These are phyloP conservation scores for Sesamia nonagrioides DNA, from an alignment of 1,140 invertebrate species.

Conservation along the genomic window DNA sequence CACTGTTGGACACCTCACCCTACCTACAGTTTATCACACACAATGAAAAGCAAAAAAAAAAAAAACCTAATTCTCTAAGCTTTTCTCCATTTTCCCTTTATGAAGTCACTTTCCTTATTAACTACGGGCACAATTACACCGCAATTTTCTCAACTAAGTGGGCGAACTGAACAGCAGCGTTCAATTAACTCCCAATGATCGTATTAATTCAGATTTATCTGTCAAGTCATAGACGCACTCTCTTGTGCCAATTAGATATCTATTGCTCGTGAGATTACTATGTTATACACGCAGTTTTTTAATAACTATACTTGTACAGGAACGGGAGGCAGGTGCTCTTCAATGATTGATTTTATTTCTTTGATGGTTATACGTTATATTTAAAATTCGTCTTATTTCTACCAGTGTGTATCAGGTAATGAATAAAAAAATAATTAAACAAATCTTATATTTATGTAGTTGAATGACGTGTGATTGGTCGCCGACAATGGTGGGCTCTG, in stretches of 20 bases:
- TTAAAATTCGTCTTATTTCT: no score
- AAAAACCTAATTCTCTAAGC: neutral
- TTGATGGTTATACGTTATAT: no score
- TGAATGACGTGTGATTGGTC: no score
- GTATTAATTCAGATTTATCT: constrained; percentile 57
- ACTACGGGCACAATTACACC: constrained; percentile 17
- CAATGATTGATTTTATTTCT: no score
- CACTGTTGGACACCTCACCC: no score
- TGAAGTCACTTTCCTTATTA: constrained; percentile 16
- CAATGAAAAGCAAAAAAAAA: neutral
- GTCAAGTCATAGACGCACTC: constrained; percentile 48
- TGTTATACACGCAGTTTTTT: neutral
- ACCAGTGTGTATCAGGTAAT: no score
- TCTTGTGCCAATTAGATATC: constrained; percentile 58
- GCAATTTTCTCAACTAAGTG: constrained; percentile 31
- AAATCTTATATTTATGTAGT: no score
- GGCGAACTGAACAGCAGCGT: constrained; percentile 38
- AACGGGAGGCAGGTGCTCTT: no score
- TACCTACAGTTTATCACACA: no score
- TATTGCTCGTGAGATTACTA: constrained; percentile 38
- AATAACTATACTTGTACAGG: no score
- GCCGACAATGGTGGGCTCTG: no score
- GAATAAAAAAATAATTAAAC: no score
- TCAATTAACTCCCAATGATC: constrained; percentile 57
- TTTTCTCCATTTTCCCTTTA: constrained; percentile 10